phyloP scores from a whole-genome alignment of 2,113 vertebrate species.

The Phrynocephalus versicolor region DNA sequence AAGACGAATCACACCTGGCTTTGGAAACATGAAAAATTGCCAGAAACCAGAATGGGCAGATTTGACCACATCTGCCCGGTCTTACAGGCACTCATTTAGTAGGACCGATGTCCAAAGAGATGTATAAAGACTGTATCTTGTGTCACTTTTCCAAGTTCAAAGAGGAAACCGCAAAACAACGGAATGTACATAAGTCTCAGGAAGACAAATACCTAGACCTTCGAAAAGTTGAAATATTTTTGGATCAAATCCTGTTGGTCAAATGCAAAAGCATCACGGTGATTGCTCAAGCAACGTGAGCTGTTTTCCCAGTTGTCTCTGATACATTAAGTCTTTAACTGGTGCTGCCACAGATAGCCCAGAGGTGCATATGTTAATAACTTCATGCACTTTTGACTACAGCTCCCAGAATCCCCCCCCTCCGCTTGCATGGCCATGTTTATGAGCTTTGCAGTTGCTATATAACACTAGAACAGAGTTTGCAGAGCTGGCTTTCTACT shows the following conservation, averaged over 20 bases:
- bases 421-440: constrained; percentile 7
- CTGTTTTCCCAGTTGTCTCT: too few relatives aligned
- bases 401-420: neutral
- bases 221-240: neutral
- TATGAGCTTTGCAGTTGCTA: neutral
- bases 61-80: neutral
- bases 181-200: neutral
- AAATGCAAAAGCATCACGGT: too few relatives aligned
- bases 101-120: neutral
- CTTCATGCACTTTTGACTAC: neutral
- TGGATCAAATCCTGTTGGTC: too few relatives aligned
- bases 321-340: too few relatives aligned
- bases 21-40: neutral
- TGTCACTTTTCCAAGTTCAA: neutral
- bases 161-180: neutral
- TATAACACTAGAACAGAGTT: constrained; percentile 10
- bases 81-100: neutral
- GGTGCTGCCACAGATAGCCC: too few relatives aligned
- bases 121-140: neutral
- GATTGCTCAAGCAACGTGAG: too few relatives aligned
- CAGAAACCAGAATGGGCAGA: neutral
- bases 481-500: constrained; percentile 2
- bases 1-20: neutral
- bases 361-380: too few relatives aligned
- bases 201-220: neutral